Evolutionary conservation across 2,113 vertebrate species (phyloP), one percentile per base, ranked within the genome.

Genomic region (Dendropsophus ebraccatus): DNA sequence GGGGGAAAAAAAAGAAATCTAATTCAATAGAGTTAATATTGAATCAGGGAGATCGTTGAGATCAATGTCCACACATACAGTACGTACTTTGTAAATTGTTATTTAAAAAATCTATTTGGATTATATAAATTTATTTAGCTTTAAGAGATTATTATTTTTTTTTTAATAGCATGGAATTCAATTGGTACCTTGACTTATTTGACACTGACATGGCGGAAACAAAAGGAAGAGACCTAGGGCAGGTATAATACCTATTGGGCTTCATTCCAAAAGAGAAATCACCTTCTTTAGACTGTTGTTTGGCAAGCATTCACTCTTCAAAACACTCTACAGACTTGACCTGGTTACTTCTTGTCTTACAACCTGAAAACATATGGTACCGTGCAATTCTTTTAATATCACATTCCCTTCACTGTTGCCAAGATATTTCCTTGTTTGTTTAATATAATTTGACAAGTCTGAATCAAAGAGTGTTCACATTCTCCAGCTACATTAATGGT

Each of bases 341-440:
- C 79, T 41, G 35, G 19, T 69, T 69, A 37, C 58, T 45, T 30
- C 32, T 67, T 82, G 35, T n/a, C 25, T 52, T 70, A 72, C 45
- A 69, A 82, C 28, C 47, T 70, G 62, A n/a, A 82, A 72, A 82
- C 65, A 82, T 67, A 82, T 82, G 80, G 25, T 37, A 9, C 28
- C 11, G 19, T 65, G 54, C 25, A 49, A n/a, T 28, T 82, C 21
- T 25, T 23, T 13, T 54, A 54, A 54, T n/a, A 21, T 82, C 47
- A 82, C 65, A 49, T 54, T 25, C 54, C 7, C 47, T 30, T 32
- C 19, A 17, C 28, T 11, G 16, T 41, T 67, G 49, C 56, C 41
- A 35, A 45, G 37, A 65, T 54, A 23, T 72, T 72, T 54, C 30
- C 9, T 70, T 65, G 16, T 69, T 32, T 35, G 16, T 69, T 69